Conservation (phyloP, 2,113 vertebrate genomes). For the Tor tambroides region DNA sequence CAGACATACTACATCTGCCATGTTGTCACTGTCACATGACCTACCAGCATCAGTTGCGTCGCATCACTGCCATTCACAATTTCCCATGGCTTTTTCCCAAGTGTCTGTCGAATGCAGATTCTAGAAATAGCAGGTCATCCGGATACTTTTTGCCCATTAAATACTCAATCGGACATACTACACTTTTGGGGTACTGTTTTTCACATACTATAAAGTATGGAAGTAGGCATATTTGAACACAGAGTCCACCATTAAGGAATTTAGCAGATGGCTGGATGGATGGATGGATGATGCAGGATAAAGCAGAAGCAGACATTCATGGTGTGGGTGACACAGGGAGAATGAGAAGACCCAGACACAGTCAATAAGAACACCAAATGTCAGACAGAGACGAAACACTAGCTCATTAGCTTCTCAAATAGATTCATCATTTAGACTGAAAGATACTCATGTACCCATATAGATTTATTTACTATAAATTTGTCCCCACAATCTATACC, state of each 20-base stretch:
- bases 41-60: no score
- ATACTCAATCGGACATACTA: no score
- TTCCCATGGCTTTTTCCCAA: no score
- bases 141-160: no score
- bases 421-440: neutral
- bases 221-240: no score
- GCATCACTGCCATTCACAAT: no score
- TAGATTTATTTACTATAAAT: neutral
- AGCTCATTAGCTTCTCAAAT: neutral
- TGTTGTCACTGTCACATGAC: no score
- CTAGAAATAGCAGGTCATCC: no score
- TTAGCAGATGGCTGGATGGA: neutral
- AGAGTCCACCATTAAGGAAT: neutral
- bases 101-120: no score
- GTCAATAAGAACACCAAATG: conserved; percentile 1
- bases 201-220: no score
- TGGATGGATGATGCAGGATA: neutral
- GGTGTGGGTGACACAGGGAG: neutral
- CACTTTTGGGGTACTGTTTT: no score
- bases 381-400: conserved; percentile 9
- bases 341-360: conserved; percentile 26
- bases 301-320: neutral
- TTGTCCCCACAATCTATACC: neutral
- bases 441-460: neutral
- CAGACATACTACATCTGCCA: no score